Evolutionary conservation across 2,888 invertebrate genomes (phyloP).

Genomic region (Himalopsyche anomala): DNA sequence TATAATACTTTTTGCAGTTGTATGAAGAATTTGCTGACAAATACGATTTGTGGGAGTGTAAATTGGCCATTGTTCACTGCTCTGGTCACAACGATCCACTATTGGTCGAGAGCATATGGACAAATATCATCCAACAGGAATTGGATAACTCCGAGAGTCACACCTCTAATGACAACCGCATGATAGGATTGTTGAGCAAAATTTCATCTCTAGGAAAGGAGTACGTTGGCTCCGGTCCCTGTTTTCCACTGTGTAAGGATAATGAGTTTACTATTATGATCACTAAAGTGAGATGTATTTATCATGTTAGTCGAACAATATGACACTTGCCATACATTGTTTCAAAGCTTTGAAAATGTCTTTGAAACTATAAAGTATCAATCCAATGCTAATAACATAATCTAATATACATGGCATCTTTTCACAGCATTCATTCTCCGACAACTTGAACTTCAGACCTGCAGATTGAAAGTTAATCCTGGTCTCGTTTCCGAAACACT

Average conservation of each 20-base stretch:
- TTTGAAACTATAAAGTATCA: too few species aligned
- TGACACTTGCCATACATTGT: too few species aligned
- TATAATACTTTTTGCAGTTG: conserved; percentile 75
- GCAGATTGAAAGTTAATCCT: conserved; percentile 83
- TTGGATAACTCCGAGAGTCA: conserved; percentile 74
- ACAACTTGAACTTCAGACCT: conserved; percentile 86
- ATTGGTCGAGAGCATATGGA: conserved; percentile 94
- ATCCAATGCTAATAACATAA: too few species aligned
- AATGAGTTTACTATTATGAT: conserved; percentile 49
- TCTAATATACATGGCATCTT: too few species aligned
- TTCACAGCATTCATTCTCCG: conserved; percentile 85
- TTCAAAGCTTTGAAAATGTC: too few species aligned
- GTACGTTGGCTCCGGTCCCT: conserved; percentile 88
- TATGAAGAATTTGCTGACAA: conserved; percentile 95
- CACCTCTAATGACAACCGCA: conserved; percentile 76
- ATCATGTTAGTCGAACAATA: neutral
- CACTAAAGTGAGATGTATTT: neutral
- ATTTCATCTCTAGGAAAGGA: conserved; percentile 85
- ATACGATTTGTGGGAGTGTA: conserved; percentile 93
- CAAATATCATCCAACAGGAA: conserved; percentile 84
- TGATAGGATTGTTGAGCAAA: conserved; percentile 85
- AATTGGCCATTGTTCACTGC: conserved; percentile 95
- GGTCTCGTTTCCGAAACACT: conserved; percentile 87
- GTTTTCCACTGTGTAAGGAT: conserved; percentile 89
- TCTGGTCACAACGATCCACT: conserved; percentile 94